Base-by-base conservation (phyloP, 2,888 invertebrate species). In the Bellardia pandia region DNA sequence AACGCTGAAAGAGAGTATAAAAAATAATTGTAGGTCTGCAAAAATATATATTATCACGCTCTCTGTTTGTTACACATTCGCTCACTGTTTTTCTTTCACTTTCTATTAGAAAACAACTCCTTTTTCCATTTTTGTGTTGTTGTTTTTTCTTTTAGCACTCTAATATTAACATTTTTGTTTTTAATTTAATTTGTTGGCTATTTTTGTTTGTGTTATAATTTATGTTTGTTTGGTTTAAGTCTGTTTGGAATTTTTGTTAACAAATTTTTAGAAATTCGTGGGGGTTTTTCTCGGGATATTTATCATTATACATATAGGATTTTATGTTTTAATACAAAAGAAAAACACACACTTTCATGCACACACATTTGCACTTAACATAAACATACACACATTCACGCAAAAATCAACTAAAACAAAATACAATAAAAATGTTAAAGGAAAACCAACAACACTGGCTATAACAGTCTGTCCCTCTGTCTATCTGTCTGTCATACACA, bases 321-420 rank as follows among this genome's bases (percentile, higher is more conserved):
- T 82, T 81, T 75, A 75, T 82, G 33, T 68, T 66, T 82, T 72
- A 30, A 1, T 64, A 2, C 6, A 30, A 30, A 4, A 37, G 37
- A 60, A 60, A 60, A 33, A 23, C 40, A 53, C 42, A 68, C 77
- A 42, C 45, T 45, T 23, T 33, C 30, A 33, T 16, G 23, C 58
- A 40, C 45, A 56, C 56, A 16, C 11, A 56, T 58, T 13, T 75
- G 53, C 53, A 23, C n/a, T 58, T 33, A 58, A 58, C 23, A 30
- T 58, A 85, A 88, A 88, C 86, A 88, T 83, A 86, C 81, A 88
- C 74, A 88, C 81, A 83, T 37, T 33, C 40, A 79, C 48, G 71
- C 69, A 76, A 60, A 60, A 40, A 58, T 75, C 48, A 68, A 58
- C 33, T 60, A 60, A 30, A 60, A 60, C 60, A 33, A 14, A 60